Conservation (phyloP, 2,888 invertebrate species). For the Dinocampus coccinellae region DNA sequence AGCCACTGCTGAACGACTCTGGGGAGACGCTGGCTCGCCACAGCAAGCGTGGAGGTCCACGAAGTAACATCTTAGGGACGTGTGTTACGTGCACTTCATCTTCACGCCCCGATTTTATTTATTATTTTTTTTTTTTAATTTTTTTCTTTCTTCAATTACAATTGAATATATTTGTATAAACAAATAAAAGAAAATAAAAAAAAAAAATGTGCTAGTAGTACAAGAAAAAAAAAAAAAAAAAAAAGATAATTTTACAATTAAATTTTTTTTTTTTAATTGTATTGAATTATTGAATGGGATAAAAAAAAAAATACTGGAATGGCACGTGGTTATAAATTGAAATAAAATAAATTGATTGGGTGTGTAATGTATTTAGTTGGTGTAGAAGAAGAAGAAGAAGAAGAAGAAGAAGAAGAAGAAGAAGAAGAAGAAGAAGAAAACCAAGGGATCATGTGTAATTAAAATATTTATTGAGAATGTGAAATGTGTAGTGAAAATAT, state of each 20-base stretch:
- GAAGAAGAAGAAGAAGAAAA: not conserved
- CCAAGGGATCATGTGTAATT: not conserved
- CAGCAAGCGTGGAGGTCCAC: slow-evolving; percentile 32
- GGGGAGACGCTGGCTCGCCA: not conserved
- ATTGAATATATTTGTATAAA: not conserved
- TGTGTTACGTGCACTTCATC: not conserved
- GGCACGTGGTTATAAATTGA: not conserved
- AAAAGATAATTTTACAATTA: not conserved
- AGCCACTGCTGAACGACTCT: slow-evolving; percentile 6
- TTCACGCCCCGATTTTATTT: too few species aligned
- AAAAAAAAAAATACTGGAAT: not conserved
- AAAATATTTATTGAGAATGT: not conserved
- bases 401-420: not conserved
- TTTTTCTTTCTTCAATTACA: not conserved
- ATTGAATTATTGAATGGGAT: not conserved
- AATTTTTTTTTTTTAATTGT: not conserved
- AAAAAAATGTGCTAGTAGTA: too few species aligned
- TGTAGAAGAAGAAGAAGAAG: too few species aligned
- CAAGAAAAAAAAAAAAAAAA: not conserved
- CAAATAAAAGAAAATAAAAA: not conserved
- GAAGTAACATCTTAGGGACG: slow-evolving; percentile 21
- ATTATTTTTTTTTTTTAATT: too few species aligned
- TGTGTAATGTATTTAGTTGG: not conserved
- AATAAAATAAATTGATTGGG: not conserved
- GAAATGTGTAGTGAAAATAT: not conserved